phyloP scores from a whole-genome alignment of 1,140 invertebrate genomes.

The Lasaia peninsularis region DNA sequence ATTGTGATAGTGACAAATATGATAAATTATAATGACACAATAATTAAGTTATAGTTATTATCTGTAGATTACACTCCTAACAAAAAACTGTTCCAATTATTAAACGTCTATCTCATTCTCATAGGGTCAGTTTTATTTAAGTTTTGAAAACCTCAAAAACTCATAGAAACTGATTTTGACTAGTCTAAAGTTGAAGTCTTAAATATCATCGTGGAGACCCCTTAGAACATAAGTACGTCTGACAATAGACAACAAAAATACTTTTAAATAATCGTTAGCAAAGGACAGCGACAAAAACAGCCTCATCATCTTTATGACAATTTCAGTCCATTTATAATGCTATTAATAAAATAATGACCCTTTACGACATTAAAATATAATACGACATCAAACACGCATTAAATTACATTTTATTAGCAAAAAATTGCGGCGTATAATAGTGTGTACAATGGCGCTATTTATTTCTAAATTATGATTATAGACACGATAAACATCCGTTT shows the following conservation, averaged over 20 bases:
- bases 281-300: constrained; percentile 51
- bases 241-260: neutral
- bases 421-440: constrained; percentile 30
- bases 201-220: too few relatives aligned
- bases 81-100: too few relatives aligned
- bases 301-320: constrained; percentile 52
- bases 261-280: constrained; percentile 22
- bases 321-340: constrained; percentile 59
- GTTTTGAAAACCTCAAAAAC: too few relatives aligned
- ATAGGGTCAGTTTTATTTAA: too few relatives aligned
- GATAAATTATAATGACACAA: too few relatives aligned
- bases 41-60: too few relatives aligned
- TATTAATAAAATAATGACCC: constrained; percentile 60
- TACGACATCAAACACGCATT: constrained; percentile 50
- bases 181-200: too few relatives aligned
- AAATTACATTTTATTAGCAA: constrained; percentile 51
- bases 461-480: constrained; percentile 45
- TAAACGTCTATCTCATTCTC: too few relatives aligned
- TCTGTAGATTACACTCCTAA: too few relatives aligned
- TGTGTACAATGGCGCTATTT: constrained; percentile 50
- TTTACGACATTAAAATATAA: constrained; percentile 45
- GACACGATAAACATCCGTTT: constrained; percentile 7
- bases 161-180: too few relatives aligned
- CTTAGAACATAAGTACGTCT: neutral
- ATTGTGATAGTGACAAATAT: too few relatives aligned